phyloP scores from a whole-genome alignment of 1,140 invertebrate genomes.

The Armadillidium nasatum region DNA sequence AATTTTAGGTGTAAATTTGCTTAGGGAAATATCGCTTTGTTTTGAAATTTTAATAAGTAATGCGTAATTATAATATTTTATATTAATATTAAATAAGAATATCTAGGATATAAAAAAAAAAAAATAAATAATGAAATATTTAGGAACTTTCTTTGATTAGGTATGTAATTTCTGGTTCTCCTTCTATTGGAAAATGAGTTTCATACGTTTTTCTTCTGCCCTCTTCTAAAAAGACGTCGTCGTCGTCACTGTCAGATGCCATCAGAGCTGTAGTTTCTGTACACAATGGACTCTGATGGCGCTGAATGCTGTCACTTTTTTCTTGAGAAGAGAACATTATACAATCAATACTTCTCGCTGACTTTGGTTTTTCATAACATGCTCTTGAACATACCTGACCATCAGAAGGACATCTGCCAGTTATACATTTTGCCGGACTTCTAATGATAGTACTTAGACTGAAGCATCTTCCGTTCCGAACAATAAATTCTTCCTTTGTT shows the following conservation, averaged over 20 bases:
- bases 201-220: conserved; percentile 8
- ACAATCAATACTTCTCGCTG: conserved; percentile 8
- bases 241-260: conserved; percentile 19
- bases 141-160: conserved; percentile 8
- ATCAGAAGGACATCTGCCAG: not conserved
- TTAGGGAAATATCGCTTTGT: too few species aligned
- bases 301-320: not conserved
- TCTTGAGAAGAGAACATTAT: conserved; percentile 4
- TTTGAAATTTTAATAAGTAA: too few species aligned
- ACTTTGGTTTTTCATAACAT: not conserved
- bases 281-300: not conserved
- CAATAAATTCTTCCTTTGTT: not conserved
- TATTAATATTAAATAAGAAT: too few species aligned
- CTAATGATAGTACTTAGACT: not conserved
- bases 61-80: too few species aligned
- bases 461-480: not conserved
- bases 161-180: not conserved
- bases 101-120: too few species aligned
- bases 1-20: too few species aligned
- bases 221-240: conserved; percentile 26
- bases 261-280: conserved; percentile 2
- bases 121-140: not conserved
- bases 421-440: not conserved
- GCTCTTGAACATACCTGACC: not conserved
- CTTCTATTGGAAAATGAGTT: conserved; percentile 30